Base-by-base conservation (phyloP, 2,113 vertebrate genomes). In the Mastomys coucha region DNA sequence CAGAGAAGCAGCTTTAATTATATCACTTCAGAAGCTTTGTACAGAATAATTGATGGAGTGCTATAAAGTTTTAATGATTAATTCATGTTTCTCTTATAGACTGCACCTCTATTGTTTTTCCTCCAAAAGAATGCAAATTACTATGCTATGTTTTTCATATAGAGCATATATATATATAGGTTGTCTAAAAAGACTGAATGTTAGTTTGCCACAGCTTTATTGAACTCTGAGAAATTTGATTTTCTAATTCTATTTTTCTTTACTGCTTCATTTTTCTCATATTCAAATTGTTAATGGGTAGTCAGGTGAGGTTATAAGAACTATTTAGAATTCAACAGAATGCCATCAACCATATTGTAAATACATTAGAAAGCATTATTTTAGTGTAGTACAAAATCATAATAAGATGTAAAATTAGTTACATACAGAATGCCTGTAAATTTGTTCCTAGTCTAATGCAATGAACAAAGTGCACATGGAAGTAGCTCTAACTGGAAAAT, bases 311-410 rank as follows among this genome's bases (percentile, higher is more conserved):
- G 33, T 88, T 85, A 36, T 58, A 60, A 53, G 45, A 88, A 26
- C 12, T 70, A 73, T 91, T 96, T 80, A 89, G 39, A 76, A 96
- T 96, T 89, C 72, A 91, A 81, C 20, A 76, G 8, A 81, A 89
- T 77, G 4, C 0, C 24, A 86, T 75, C 87, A 69, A 82, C 70
- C 76, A 49, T 31, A 19, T 89, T 51, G 73, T 76, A 82, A 86
- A 93, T 31, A 89, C 49, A 36, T 85, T 75, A 24, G 33, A 77
- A 86, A 90, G n/a, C 10, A 77, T 63, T 69, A 28, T 91, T 53
- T 39, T 56, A 69, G 45, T 78, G 2, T 58, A 69, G 58, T 77
- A 19, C 9, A 75, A 20, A 92, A 60, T 87, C 49, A 14, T 69
- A 63, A 31, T 84, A 84, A 33, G 10, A 28, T 92, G 26, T 53